Evolutionary conservation across 2,797 vertebrate species (phyloP), one percentile per base, ranked within the genome.

Genomic region (Coreius guichenoti): DNA sequence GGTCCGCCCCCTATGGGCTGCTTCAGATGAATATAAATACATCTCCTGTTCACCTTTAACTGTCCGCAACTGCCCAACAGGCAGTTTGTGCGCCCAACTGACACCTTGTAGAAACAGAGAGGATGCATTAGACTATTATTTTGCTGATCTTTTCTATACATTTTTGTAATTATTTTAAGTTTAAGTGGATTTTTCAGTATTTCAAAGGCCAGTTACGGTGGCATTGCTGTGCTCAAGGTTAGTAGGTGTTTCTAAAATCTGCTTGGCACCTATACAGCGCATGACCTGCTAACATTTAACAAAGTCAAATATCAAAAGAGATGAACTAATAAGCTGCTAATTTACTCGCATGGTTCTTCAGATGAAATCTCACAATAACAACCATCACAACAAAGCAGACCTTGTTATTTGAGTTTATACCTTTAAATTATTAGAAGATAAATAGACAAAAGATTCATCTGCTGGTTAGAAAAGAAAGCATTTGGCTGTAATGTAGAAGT

Each of bases 221-320:
- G 54, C 82, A 75, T 87, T 88, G 87, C 92, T 91, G 88, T 88
- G 12, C 88, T 95, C 93, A 95, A 96, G 96, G 96, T 96, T 93
- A 96, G 96, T 96, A 95, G 93, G 93, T 94, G 93, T 82, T 88
- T 87, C 36, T 58, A 86, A 89, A 89, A 92, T 51, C 56, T 26
- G 29, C 56, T 80, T 16, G 72, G n/a, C 72, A 58, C 91, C 89
- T 73, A 49, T 79, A 69, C 80, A 88, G 68, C 26, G 90, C 90
- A 80, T 87, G 91, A 90, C 75, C 51, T 65, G 33, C 85, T 89
- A 86, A 87, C 69, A 91, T 92, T 92, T 91, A 51, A 58, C 47
- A 85, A 80, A 88, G 82, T 77, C 72, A 84, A 80, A 82, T 61
- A 87, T 83, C 69, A 76, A 80, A 51, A 63, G 1, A 65, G 21